Evolutionary conservation across 1,140 invertebrate species (phyloP), one percentile per base, ranked within the genome.

Genomic region (Eubasilissa regina): DNA sequence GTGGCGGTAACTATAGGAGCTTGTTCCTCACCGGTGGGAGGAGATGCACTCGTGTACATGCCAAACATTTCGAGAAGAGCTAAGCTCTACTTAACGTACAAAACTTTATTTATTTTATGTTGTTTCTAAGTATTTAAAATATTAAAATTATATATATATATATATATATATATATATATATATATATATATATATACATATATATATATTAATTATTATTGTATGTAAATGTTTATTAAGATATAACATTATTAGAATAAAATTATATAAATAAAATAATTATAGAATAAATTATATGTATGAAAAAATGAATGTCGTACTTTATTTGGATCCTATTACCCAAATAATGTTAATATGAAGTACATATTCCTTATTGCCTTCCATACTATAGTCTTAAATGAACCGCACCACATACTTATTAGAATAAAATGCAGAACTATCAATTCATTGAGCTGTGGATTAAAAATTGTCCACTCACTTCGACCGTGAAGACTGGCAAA

Each of bases 221-320:
- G 74, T 79, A 82, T 81, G 80, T 81, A 81, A 79, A 81, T 81
- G 80, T 81, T 81, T 81, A 82, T 80, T 80, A 77, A 82, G 25
- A 81, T 80, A 81, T 85, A 85, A 87, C 86, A 87, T 85, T 85
- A 85, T 83, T 85, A 84, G 84, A 80, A 84, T 83, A 84, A 78
- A 83, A 84, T 83, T 85, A 88, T 86, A 87, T 87, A 87, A 85
- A 86, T 86, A 85, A 81, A 85, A 85, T 86, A 85, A 85, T 85
- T 86, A 86, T 85, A 85, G 86, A 84, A 85, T 86, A 78, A 78
- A 78, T 51, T 72, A 53, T 25, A 72, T 78, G 76, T 78, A 78
- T 76, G 25, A 76, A 76, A 76, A 35, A 95, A 84, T 95, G 92
- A 87, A 95, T 91, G 89, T 94, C 94, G 91, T 95, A 35, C 25